Base-by-base conservation (phyloP, 2,888 invertebrate species). In the Drosophila kambysellisi region DNA sequence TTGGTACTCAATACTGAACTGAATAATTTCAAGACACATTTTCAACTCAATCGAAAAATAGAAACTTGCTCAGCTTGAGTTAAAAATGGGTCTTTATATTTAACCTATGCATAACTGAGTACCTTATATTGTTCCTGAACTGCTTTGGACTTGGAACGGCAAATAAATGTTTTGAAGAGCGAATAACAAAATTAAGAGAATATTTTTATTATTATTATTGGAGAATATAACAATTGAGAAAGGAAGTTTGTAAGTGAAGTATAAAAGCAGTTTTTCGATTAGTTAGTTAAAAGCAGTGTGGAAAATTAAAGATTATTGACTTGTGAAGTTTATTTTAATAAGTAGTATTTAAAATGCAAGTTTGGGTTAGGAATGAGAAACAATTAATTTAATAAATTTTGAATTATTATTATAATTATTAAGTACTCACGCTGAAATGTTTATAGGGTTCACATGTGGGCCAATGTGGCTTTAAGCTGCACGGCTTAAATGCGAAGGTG, bases 401-500 rank as follows among this genome's bases (percentile, higher is more conserved):
- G 54, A n/a, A 25, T 48, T 66, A 25, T 6, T 11, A 32, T 32
- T 0, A 17, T 32, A 4, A 46, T 25, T 30, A 32, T 25, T 4
- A 39, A 52, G 35, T 46, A 88, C 89, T 90, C 81, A 93, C 93
- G 79, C 89, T 90, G 48, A 92, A 92, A 32, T 78, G 82, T 30
- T 89, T 81, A 0, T 64, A 56, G n/a, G 60, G 62, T 6, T 73
- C 67, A 51, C 93, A 93, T 1, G 88, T 79, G 4, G 93, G 93
- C 93, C 93, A 93, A 43, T 88, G 83, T 0, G 93, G 92, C n/a
- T 81, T 74, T 25, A 92, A 84, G 37, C 92, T 92, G 74, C 95
- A 95, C 5, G 93, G 92, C 30, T 92, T 91, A 75, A 94, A 95
- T 11, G 77, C 91, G 95, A 96, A 96, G 6, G 92, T 90, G 8